phyloP scores from a whole-genome alignment of 2,797 vertebrate genomes.

The Iguana delicatissima region DNA sequence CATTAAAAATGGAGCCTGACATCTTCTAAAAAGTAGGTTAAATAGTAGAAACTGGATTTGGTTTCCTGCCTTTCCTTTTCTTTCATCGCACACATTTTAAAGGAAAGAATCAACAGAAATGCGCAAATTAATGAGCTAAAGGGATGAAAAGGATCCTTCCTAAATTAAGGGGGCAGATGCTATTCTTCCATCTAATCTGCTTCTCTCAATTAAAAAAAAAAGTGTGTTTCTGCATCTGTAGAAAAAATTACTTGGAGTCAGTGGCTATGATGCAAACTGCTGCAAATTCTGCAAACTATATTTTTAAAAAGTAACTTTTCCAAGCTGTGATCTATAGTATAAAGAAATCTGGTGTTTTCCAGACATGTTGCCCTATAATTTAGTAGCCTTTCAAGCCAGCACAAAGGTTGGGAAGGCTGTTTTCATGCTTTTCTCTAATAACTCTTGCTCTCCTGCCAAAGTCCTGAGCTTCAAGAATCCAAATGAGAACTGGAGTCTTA shows the following conservation, averaged over 20 bases:
- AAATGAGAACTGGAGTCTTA: neutral
- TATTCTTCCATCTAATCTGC: neutral
- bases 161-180: neutral
- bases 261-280: too few relatives aligned
- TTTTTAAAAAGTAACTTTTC: too few relatives aligned
- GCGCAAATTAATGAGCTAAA: neutral
- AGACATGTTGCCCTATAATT: neutral
- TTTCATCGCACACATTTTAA: conserved; percentile 40
- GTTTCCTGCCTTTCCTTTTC: conserved; percentile 33
- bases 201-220: neutral
- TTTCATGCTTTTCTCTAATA: neutral
- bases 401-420: neutral
- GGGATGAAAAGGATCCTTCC: neutral
- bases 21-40: conserved; percentile 12
- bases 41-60: neutral
- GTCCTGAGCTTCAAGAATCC: neutral
- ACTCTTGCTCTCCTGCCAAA: neutral
- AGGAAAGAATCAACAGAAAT: conserved; percentile 15
- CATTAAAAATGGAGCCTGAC: neutral
- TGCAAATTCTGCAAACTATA: too few relatives aligned
- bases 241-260: too few relatives aligned
- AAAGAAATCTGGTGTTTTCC: neutral
- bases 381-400: neutral
- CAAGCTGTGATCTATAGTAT: too few relatives aligned
- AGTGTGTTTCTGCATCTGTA: neutral